Evolutionary conservation across 2,888 invertebrate genomes (phyloP), one percentile per base, ranked within the genome.

Genomic region (Sphaerophoria taeniata): DNA sequence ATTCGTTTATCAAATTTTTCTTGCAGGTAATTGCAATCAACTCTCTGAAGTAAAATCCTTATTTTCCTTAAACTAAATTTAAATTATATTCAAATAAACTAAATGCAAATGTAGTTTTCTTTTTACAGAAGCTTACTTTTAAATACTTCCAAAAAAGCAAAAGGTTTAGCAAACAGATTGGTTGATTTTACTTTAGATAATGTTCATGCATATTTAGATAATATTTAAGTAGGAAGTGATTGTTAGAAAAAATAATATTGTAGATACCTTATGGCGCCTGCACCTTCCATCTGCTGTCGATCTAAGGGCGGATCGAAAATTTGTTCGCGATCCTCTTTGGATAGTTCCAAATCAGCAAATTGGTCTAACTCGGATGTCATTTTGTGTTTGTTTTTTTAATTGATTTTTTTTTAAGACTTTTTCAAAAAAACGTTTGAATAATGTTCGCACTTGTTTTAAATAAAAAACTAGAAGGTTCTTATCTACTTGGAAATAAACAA

Each of bases 321-420:
- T 93, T 95, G 95, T 92, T 95, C 95, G 89, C 95, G 94, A 91
- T 95, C 95, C 91, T 95, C 95, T 91, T 95, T 95, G 87, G 94
- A 94, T 88, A 94, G 92, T 90, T 94, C 95, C 89, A 95, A 93
- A 90, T 95, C 95, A 91, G 94, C 94, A 92, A 95, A 95, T 91
- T 95, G 95, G 91, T 94, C 92, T 89, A 92, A 89, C 89, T 92
- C 92, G 88, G 92, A 92, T 88, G 92, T 89, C 92, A 92, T 92
- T 89, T 89, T 89, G 82, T 67, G 5, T 67, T 79, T 84, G 58
- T 16, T 58, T 47, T 47, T 36, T 16, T 69, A 49, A 34, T 72
- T 33, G 61, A 49, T 56, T 11, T 45, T 36, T 61, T 58, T 36
- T 12, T 12, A 3, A 71, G 49, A 49, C 47, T 58, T 14, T 80